Evolutionary conservation across 2,797 vertebrate genomes (phyloP).

Genomic region (Neosilurus mollespiculum): DNA sequence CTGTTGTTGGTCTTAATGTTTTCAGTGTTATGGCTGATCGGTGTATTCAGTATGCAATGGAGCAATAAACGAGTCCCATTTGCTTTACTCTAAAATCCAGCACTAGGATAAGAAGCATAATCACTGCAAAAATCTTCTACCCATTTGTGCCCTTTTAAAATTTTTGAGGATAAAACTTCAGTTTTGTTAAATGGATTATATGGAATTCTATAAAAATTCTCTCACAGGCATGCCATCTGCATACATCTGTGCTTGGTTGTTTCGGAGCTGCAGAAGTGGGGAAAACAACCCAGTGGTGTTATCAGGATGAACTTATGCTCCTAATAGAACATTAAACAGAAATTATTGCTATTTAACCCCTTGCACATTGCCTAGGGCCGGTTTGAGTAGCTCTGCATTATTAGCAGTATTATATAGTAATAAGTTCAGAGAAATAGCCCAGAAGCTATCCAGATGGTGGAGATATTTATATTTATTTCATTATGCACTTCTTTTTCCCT

Average conservation of each 20-base stretch:
- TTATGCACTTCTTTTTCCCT: slow-evolving; percentile 18
- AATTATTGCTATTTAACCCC: slow-evolving; percentile 53
- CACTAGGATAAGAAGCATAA: not conserved
- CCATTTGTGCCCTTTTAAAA: slow-evolving; percentile 29
- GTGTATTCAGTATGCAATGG: too few relatives aligned
- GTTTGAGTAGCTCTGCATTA: slow-evolving; percentile 37
- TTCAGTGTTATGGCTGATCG: too few relatives aligned
- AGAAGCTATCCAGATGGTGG: slow-evolving; percentile 55
- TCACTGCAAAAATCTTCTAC: slow-evolving; percentile 27
- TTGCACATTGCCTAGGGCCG: slow-evolving; percentile 52
- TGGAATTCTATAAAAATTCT: slow-evolving; percentile 12
- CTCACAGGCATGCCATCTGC: slow-evolving; percentile 47
- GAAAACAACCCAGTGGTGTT: slow-evolving; percentile 28
- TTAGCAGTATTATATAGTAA: slow-evolving; percentile 38
- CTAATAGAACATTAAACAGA: slow-evolving; percentile 49
- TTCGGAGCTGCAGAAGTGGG: slow-evolving; percentile 41
- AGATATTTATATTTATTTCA: slow-evolving; percentile 38
- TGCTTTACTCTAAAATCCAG: slow-evolving; percentile 10
- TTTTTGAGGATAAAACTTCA: slow-evolving; percentile 4
- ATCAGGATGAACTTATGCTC: slow-evolving; percentile 33
- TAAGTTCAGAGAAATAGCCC: slow-evolving; percentile 48
- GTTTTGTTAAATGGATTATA: too few relatives aligned
- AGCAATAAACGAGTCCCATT: not conserved
- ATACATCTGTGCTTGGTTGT: slow-evolving; percentile 38
- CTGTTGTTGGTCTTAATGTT: too few relatives aligned